A percentile compares a stretch with the other conserved stretches of the same genome.
Evolutionary conservation across 2,797 vertebrate genomes (phyloP).

Genomic region (Phoebastria nigripes): DNA sequence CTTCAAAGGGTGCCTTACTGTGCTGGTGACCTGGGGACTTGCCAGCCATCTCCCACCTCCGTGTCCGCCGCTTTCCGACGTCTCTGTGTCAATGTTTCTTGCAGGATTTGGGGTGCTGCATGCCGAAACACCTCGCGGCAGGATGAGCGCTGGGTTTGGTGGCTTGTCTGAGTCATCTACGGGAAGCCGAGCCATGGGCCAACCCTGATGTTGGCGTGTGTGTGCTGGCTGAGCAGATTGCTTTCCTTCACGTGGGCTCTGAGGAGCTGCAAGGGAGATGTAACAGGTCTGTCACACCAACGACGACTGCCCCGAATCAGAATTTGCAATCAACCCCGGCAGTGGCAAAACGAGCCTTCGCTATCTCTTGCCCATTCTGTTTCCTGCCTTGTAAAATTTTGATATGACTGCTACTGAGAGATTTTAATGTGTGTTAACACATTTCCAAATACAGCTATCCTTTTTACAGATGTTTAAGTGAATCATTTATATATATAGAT

Average conservation of each 20-base stretch:
- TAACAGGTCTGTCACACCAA: accelerated
- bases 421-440: not conserved
- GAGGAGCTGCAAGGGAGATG: not conserved
- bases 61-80: not conserved
- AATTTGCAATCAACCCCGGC: not conserved
- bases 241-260: not conserved
- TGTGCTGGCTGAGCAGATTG: not conserved
- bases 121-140: accelerated
- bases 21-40: not conserved
- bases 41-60: not conserved
- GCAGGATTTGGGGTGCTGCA: not conserved
- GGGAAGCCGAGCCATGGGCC: not conserved
- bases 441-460: not conserved
- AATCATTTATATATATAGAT: not conserved
- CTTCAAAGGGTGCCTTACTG: not conserved
- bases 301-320: not conserved
- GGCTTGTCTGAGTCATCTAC: not conserved
- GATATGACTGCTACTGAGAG: not conserved
- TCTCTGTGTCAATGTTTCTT: not conserved
- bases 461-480: not conserved
- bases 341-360: not conserved
- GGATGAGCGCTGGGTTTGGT: not conserved
- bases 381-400: not conserved
- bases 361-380: not conserved
- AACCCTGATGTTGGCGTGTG: not conserved